Evolutionary conservation across 2,888 invertebrate species (phyloP), one percentile per base, ranked within the genome.

Genomic region (Hecatera dysodea): DNA sequence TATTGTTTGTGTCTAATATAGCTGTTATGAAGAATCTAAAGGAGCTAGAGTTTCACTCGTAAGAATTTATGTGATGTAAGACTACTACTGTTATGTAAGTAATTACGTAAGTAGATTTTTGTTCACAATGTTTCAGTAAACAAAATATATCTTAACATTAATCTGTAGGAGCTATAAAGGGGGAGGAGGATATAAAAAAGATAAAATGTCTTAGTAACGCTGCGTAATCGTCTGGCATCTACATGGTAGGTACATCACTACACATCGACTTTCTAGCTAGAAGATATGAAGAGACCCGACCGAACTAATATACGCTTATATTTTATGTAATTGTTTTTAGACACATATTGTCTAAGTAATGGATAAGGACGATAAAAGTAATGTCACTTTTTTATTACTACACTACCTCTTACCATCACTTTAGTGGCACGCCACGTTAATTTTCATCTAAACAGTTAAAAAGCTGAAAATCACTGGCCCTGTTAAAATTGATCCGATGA

Each of bases 1-100:
- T 71, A 66, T 72, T 79, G 65, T 79, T 66, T 70, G 62, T 56
- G 59, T 55, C 63, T 68, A 70, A 71, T 77, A 74, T 53, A 73
- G 57, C 46, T 64, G 39, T 60, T 66, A 60, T 48, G 52, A 67
- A 61, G 53, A 73, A 67, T 63, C 19, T 65, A 15, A 53, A 61
- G 44, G n/a, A 57, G 50, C 64, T 22, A n/a, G 66, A 76, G 55
- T 72, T 80, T 50, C 8, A 55, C 50, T 55, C 50, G 65, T 36
- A 53, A 63, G 44, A 74, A 69, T 69, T 75, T 69, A 68, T 74
- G 69, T 59, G 12, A 22, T 63, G 52, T 46, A 19, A 64, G 57
- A n/a, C 57, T 63, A 67, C 55, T 29, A 70, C 24, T 39, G 60
- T 60, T 60, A 64, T 48, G 48, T 44, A 15, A 19, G 33, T 50